Percentiles rank a stretch among this genome's conserved stretches.
These are phyloP conservation scores for Arizona elegans DNA, from an alignment of 2,113 vertebrate species.

Conservation along the genomic window DNA sequence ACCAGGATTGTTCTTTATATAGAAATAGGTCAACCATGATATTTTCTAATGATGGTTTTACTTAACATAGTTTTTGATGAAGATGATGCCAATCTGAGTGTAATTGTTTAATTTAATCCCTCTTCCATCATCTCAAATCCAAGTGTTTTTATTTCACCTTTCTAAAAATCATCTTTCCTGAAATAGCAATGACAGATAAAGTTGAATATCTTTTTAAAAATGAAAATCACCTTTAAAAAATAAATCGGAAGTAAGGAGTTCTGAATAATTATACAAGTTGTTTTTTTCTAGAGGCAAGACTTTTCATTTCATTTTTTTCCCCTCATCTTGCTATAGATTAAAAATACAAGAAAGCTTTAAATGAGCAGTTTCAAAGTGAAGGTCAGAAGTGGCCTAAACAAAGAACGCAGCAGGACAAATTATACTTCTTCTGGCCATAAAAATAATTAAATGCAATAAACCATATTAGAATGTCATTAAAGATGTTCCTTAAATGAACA, in stretches of 20 bases:
- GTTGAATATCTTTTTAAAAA: neutral
- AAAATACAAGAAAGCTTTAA: conserved; percentile 33
- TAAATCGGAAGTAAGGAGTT: neutral
- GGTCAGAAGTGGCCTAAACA: conserved; percentile 48
- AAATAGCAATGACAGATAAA: neutral
- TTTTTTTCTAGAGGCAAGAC: conserved; percentile 6
- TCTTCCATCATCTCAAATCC: neutral
- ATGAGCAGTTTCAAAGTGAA: conserved; percentile 40
- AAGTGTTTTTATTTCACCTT: neutral
- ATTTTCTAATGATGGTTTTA: neutral
- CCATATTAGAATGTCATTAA: conserved; percentile 36
- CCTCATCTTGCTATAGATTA: conserved; percentile 15
- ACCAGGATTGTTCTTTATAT: neutral
- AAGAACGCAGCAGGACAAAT: conserved; percentile 40
- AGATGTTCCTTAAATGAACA: conserved; percentile 36
- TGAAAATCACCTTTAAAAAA: neutral
- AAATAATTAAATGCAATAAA: conserved; percentile 36
- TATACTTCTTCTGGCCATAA: conserved; percentile 43
- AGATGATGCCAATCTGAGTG: neutral
- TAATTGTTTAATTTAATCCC: neutral
- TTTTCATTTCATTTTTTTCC: neutral
- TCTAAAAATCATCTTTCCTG: neutral
- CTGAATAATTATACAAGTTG: neutral
- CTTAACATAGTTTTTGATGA: neutral
- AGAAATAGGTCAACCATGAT: neutral